These are phyloP conservation scores for Sphinx pinastri DNA, from an alignment of 2,888 invertebrate species.

Conservation along the genomic window DNA sequence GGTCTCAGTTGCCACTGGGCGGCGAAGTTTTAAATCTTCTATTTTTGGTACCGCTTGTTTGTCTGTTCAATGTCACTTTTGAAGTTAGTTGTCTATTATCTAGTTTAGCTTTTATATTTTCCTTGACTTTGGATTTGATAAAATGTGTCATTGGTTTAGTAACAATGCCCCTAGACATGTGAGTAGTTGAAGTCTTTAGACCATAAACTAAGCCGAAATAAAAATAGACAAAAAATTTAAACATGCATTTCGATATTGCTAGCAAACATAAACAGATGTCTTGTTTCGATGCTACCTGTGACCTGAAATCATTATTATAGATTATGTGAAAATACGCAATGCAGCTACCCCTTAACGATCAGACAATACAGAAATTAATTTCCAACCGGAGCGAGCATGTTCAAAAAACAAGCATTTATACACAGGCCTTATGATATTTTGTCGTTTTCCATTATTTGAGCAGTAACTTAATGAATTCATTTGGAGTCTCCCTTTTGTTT, in stretches of 20 bases:
- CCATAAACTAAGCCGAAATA: too few relatives aligned
- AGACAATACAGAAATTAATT: conserved; percentile 19
- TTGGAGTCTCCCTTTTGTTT: conserved; percentile 69
- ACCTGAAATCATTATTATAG: too few relatives aligned
- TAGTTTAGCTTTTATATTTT: not conserved
- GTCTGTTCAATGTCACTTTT: conserved; percentile 11
- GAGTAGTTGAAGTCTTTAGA: too few relatives aligned
- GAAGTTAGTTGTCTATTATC: not conserved
- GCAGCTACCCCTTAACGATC: not conserved
- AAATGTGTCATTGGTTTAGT: too few relatives aligned
- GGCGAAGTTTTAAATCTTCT: conserved; percentile 23
- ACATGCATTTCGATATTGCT: too few relatives aligned
- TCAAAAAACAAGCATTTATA: conserved; percentile 24
- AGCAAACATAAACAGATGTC: too few relatives aligned
- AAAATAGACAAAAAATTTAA: too few relatives aligned
- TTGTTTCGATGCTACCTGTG: too few relatives aligned
- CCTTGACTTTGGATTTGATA: too few relatives aligned
- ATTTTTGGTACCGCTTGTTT: conserved; percentile 18
- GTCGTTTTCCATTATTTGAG: conserved; percentile 56
- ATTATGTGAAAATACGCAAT: not conserved
- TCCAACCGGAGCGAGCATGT: conserved; percentile 29
- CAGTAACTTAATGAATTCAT: conserved; percentile 68
- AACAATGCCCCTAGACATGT: too few relatives aligned
- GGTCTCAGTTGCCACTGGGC: conserved; percentile 40
- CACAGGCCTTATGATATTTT: conserved; percentile 26